Base-by-base conservation (phyloP, 2,113 vertebrate species). In the Tetraodon nigroviridis region DNA sequence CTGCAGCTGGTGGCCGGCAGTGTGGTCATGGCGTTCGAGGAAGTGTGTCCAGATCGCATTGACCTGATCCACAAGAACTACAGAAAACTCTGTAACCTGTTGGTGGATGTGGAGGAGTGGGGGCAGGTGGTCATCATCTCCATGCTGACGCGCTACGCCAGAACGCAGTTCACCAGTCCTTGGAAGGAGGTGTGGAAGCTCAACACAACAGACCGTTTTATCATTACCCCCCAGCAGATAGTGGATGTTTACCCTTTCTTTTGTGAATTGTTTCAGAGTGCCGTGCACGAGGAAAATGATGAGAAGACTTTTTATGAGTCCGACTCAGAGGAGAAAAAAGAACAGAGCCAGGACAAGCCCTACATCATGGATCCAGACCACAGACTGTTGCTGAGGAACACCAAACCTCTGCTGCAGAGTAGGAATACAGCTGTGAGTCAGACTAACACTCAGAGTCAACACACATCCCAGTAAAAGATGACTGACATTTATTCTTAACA, bases 1-100 rank as follows among this genome's bases (percentile, higher is more conserved):
- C 20, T 64, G 7, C 17, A 99, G 97, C 87, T 99, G 37, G 96
- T 99, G 63, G 97, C 97, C 56, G 97, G 95, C 51, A 99, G 95
- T 3, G 95, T 99, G 75, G 97, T 98, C 66, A 93, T 99, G 96
- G 93, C 97, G 14, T 99, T 99, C 80, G 97, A 98, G 71, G 95
- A 98, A 77, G 97, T 99, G 19, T 98, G 97, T 81, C 96, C 96
- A 0, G 97, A 99, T 29, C 94, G 97, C 86, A 99, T 98, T 52
- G 95, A 98, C 78, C 88, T 99, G 77, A 99, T 99, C 88, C 97
- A 99, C 75, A 98, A 92, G 89, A 98, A 97, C 90, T 99, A 95
- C 82, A 91, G 97, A 57, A 98, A 99, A 77, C 91, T 99, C 10
- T 98, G 96, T 49, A 97, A 96, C 86, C 90, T 99, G 73, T 81